Evolutionary conservation across 2,113 vertebrate genomes (phyloP).

Genomic region (Penelope pileata): DNA sequence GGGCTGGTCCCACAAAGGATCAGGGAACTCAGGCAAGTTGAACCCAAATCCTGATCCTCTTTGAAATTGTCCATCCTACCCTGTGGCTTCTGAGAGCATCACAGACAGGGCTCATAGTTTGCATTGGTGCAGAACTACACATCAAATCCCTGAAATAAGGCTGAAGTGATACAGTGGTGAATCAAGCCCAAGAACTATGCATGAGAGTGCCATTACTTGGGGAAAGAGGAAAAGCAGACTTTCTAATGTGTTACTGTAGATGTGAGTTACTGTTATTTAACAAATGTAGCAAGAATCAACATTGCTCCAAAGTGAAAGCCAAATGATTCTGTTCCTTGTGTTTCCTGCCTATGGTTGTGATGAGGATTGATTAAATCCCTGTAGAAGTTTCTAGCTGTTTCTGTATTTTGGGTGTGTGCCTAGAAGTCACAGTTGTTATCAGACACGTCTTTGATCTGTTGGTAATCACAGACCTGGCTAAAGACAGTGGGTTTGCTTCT

Average conservation of each 20-base stretch:
- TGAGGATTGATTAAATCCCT: not conserved
- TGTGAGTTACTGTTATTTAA: not conserved
- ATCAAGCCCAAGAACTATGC: not conserved
- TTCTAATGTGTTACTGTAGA: conserved; percentile 15
- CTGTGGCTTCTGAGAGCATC: not conserved
- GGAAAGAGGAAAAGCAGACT: not conserved
- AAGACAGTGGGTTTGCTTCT: not conserved
- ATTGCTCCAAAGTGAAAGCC: conserved; percentile 18
- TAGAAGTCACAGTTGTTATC: not conserved
- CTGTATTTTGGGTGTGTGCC: not conserved
- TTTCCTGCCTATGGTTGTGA: not conserved
- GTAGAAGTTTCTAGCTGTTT: not conserved
- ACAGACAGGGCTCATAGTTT: not conserved
- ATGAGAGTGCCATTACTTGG: not conserved
- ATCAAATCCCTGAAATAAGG: not conserved
- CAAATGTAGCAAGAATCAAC: not conserved
- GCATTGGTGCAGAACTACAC: not conserved
- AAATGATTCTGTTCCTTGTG: not conserved
- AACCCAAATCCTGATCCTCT: not conserved
- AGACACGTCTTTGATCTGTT: not conserved
- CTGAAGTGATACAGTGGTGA: conserved; percentile 11
- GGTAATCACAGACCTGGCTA: not conserved
- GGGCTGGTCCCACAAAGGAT: not conserved
- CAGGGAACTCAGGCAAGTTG: not conserved
- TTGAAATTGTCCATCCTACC: not conserved